Evolutionary conservation across 2,113 vertebrate genomes (phyloP).

Genomic region (Lampris megalopsis): DNA sequence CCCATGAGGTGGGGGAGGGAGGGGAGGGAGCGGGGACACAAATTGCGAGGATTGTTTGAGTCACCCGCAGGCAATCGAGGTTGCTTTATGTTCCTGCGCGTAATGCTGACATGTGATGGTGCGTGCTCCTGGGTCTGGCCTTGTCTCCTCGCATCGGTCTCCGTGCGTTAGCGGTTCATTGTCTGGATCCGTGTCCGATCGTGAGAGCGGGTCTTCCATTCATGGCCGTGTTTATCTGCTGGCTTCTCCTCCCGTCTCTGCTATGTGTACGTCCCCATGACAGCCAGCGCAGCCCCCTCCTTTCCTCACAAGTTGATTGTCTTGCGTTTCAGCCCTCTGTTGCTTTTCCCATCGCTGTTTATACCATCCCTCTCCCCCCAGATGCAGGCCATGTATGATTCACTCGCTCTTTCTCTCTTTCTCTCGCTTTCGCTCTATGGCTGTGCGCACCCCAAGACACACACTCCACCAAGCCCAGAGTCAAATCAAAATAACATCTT

Average conservation of each 20-base stretch:
- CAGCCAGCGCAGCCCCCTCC: slow-evolving; percentile 43
- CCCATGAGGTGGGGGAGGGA: slow-evolving; percentile 25
- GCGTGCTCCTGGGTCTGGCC: neutral
- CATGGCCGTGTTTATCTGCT: slow-evolving; percentile 45
- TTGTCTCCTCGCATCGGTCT: slow-evolving; percentile 52
- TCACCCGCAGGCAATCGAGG: slow-evolving; percentile 52
- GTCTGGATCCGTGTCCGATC: slow-evolving; percentile 12
- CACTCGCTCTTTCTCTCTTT: slow-evolving; percentile 37
- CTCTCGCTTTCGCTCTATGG: neutral
- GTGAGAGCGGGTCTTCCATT: neutral
- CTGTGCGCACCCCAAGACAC: slow-evolving; percentile 27
- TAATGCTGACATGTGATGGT: slow-evolving; percentile 56
- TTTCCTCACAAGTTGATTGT: slow-evolving; percentile 55
- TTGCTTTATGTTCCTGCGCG: slow-evolving; percentile 55
- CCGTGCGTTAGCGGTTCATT: slow-evolving; percentile 40
- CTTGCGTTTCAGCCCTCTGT: slow-evolving; percentile 52
- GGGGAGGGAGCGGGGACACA: slow-evolving; percentile 50
- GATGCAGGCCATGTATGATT: slow-evolving; percentile 41
- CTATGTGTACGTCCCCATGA: slow-evolving; percentile 43
- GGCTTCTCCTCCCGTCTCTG: neutral
- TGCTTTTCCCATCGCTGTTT: slow-evolving; percentile 49
- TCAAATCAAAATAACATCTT: slow-evolving; percentile 80
- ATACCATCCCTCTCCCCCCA: slow-evolving; percentile 42
- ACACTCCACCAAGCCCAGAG: slow-evolving; percentile 61
- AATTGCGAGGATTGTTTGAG: slow-evolving; percentile 60